Conservation (phyloP, 2,113 vertebrate species). For the Anguilla japonica region DNA sequence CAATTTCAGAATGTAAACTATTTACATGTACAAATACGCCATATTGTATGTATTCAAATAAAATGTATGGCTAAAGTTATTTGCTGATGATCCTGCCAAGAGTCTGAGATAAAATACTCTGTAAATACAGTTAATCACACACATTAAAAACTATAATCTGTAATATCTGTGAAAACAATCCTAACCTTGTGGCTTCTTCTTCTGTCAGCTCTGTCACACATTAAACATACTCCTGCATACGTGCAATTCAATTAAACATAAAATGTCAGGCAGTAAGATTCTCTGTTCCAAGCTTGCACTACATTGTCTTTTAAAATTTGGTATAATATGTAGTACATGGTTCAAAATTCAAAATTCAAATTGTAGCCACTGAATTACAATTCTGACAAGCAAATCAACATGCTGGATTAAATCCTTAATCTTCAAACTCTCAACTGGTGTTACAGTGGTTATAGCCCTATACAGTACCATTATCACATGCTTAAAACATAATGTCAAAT, state of each 20-base stretch:
- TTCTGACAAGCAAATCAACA: not conserved
- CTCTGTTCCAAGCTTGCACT: not conserved
- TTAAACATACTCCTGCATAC: not conserved
- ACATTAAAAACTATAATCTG: not conserved
- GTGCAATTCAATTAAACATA: not conserved
- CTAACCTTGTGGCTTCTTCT: too few species aligned
- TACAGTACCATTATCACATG: not conserved
- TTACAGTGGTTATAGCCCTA: not conserved
- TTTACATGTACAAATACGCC: not conserved
- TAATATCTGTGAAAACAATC: not conserved
- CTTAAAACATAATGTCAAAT: not conserved
- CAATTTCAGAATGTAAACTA: not conserved
- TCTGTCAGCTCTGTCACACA: not conserved
- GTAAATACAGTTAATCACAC: not conserved
- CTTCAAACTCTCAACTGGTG: not conserved
- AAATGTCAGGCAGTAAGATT: not conserved
- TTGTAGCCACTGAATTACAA: not conserved
- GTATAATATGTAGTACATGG: not conserved
- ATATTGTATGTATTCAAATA: too few species aligned
- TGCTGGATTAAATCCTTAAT: not conserved
- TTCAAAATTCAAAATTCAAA: not conserved
- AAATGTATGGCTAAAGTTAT: not conserved
- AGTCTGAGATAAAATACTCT: not conserved
- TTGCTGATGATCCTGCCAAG: not conserved
- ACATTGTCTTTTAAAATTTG: not conserved